Percentiles rank a stretch among this genome's conserved stretches.
phyloP scores from a whole-genome alignment of 2,888 invertebrate genomes.

The Meliscaeva auricollis region DNA sequence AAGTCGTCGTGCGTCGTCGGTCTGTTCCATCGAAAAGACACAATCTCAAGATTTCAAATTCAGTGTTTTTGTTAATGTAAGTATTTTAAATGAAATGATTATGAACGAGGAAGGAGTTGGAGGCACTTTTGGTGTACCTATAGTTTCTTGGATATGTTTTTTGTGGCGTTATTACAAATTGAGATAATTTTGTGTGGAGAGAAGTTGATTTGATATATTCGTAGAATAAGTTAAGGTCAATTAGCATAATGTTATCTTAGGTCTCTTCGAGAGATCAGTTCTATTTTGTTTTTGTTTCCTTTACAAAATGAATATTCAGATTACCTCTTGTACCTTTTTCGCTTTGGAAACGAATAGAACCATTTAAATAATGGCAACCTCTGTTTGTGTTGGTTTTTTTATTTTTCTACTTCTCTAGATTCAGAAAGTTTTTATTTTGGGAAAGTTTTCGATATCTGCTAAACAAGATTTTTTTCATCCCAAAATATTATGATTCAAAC shows the following conservation, averaged over 20 bases:
- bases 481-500: no score
- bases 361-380: no score
- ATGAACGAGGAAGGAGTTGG: not conserved
- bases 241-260: conserved; percentile 41
- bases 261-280: conserved; percentile 15
- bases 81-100: conserved; percentile 37
- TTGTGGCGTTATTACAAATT: conserved; percentile 5
- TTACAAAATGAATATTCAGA: conserved; percentile 28
- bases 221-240: conserved; percentile 24
- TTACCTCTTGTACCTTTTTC: no score
- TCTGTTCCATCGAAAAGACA: conserved; percentile 3
- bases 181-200: not conserved
- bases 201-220: conserved; percentile 21
- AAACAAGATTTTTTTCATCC: no score
- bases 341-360: no score
- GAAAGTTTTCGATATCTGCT: no score
- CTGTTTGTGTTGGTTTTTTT: no score
- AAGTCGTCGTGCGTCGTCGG: not conserved
- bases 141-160: conserved; percentile 12
- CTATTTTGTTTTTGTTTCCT: not conserved
- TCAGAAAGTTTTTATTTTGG: no score
- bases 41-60: conserved; percentile 13
- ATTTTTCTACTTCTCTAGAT: no score
- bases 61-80: conserved; percentile 40
- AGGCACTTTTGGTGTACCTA: not conserved